Percentiles rank a stretch among this genome's conserved stretches.
Conservation (phyloP, 1,140 invertebrate species). For the Galleria mellonella region DNA sequence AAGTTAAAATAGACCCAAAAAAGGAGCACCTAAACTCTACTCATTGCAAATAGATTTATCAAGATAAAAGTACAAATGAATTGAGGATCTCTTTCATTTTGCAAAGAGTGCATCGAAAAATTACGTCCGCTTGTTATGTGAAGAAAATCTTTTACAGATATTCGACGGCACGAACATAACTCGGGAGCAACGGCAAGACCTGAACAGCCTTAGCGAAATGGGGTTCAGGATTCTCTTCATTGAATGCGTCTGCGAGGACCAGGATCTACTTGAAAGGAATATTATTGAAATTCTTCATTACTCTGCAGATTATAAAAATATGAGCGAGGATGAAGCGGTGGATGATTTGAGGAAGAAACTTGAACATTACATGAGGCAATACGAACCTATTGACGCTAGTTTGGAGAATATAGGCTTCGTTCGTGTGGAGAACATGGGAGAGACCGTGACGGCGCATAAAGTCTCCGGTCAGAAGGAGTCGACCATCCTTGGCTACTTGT, state of each 20-base stretch:
- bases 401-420: slow-evolving; percentile 61
- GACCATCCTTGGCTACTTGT: slow-evolving; percentile 62
- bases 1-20: too few species aligned
- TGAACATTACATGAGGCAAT: slow-evolving; percentile 87
- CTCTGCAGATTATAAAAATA: slow-evolving; percentile 90
- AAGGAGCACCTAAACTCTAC: too few species aligned
- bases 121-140: background rate
- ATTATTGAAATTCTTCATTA: slow-evolving; percentile 93
- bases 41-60: too few species aligned
- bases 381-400: slow-evolving; percentile 78
- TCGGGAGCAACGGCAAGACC: slow-evolving; percentile 82
- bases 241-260: slow-evolving; percentile 93
- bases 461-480: slow-evolving; percentile 66
- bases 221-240: slow-evolving; percentile 94
- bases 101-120: too few species aligned
- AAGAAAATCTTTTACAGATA: slow-evolving; percentile 77
- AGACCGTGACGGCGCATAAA: slow-evolving; percentile 64
- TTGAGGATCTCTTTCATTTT: too few species aligned
- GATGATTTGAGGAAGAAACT: slow-evolving; percentile 90
- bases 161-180: slow-evolving; percentile 96
- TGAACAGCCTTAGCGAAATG: slow-evolving; percentile 82
- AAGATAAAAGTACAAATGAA: too few species aligned
- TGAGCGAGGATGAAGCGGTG: slow-evolving; percentile 84
- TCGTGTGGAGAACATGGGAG: slow-evolving; percentile 61
- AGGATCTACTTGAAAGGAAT: slow-evolving; percentile 87